Evolutionary conservation across 2,888 invertebrate species (phyloP), one percentile per base, ranked within the genome.

Genomic region (Eustalomyia histrio): DNA sequence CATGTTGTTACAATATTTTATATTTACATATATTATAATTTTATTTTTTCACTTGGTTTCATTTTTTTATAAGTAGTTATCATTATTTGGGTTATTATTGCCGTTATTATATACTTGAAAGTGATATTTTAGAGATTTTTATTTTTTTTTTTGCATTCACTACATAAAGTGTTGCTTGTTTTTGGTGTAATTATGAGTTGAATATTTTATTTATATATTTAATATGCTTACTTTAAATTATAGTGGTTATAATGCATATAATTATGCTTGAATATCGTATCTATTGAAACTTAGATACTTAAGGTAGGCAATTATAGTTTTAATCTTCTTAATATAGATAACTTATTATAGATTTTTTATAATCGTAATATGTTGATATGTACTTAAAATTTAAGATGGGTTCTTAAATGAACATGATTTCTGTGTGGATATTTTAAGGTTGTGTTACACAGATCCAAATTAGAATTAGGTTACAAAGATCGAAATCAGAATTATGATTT

Each of bases 121-220:
- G 61, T 61, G 85, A 84, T 86, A 86, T 88, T 84, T 84, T 47
- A 39, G 39, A 39, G 3, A 14, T 43, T n/a, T n/a, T n/a, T n/a
- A n/a, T n/a, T n/a, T n/a, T n/a, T 47, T 47, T n/a, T 47, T 47
- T 47, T 47, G 43, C 14, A n/a, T 47, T 12, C 5, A 47, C 43
- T 4, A 68, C 24, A 50, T 24, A 63, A 69, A 69, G 7, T 72
- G 60, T 76, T 83, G 82, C 39, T 58, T 55, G 53, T 79, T 76
- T 61, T 72, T 60, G 47, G 33, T 55, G 18, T 72, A 55, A 72
- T 67, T 53, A 65, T 64, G 17, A 47, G 29, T 60, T 61, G 50
- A 55, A 65, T 55, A 61, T 65, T 39, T 71, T 60, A 33, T 60
- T 60, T 33, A 58, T 18, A 43, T 53, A 68, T 67, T 67, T 52